These are phyloP conservation scores for Protosalanx chinensis DNA, from an alignment of 2,797 vertebrate genomes.

Conservation along the genomic window DNA sequence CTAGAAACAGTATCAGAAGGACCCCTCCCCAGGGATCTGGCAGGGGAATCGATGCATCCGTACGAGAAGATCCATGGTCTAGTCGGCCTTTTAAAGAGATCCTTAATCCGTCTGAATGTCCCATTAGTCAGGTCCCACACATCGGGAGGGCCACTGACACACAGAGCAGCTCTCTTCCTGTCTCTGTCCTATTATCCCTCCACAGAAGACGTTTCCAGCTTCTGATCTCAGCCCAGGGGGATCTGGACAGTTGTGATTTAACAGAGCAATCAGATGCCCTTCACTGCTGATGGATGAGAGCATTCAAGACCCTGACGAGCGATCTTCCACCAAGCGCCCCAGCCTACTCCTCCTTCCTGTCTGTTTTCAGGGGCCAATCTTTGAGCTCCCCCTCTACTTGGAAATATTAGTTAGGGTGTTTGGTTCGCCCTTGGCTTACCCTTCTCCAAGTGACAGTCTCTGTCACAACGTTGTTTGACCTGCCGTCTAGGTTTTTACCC, in stretches of 20 bases:
- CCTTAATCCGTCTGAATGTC: conserved; percentile 20
- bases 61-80: too few relatives aligned
- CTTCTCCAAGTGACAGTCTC: conserved; percentile 26
- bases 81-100: background rate
- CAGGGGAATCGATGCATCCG: background rate
- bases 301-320: conserved; percentile 59
- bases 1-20: background rate
- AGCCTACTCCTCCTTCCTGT: conserved; percentile 64
- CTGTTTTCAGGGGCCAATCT: conserved; percentile 35
- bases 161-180: conserved; percentile 53
- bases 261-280: conserved; percentile 69
- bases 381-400: conserved; percentile 28
- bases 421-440: conserved; percentile 64
- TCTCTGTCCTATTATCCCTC: conserved; percentile 51
- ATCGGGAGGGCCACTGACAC: conserved; percentile 23
- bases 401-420: conserved; percentile 47
- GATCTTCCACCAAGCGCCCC: conserved; percentile 65
- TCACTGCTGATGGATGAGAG: conserved; percentile 72
- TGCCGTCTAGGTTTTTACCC: conserved; percentile 1
- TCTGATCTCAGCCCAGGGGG: conserved; percentile 58
- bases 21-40: background rate
- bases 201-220: conserved; percentile 43
- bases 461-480: conserved; percentile 52
- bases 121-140: conserved; percentile 54
- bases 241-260: conserved; percentile 73